Evolutionary conservation across 2,797 vertebrate species (phyloP), one percentile per base, ranked within the genome.

Genomic region (Darevskia mixta): DNA sequence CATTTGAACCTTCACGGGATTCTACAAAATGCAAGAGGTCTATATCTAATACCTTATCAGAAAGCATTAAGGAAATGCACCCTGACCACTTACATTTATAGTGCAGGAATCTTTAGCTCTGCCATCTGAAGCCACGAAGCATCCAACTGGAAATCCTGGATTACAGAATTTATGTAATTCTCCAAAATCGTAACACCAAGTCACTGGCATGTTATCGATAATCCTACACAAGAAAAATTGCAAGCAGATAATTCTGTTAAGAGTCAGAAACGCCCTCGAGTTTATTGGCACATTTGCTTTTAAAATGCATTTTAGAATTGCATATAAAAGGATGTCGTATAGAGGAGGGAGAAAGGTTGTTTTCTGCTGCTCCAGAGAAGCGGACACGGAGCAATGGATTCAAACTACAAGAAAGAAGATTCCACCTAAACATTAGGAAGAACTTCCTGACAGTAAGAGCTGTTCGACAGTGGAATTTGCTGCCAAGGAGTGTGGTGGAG

Each of bases 181-280:
- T 95, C 98, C 98, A 35, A 98, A 98, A 86, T 98, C 96, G 90
- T 97, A 98, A 95, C 98, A 99, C 98, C 98, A 99, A 0, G 98
- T 98, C 87, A 99, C 98, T 0, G 98, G 98, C 98, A 98, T 99
- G 95, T 99, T 99, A 96, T 98, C 98, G 75, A 99, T 96, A 90
- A 99, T 98, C 98, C 98, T 99, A 91, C 86, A 84, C 32, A 90
- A 79, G 35, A 85, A 84, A 94, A 80, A 87, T 88, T 87, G 49
- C 49, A 89, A 84, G 91, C 81, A 90, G 23, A 93, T 89, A 90
- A 0, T 0, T 87, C 29, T 83, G 49, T 55, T 55, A 55, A 96
- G 85, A 93, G 89, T 61, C 93, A 86, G 25, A 49, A 88, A 80
- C 66, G 29, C 18, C 38, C 27, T 35, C 13, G 5, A 77, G 35